phyloP scores from a whole-genome alignment of 2,113 vertebrate species.

The Urocynchramus pylzowi region DNA sequence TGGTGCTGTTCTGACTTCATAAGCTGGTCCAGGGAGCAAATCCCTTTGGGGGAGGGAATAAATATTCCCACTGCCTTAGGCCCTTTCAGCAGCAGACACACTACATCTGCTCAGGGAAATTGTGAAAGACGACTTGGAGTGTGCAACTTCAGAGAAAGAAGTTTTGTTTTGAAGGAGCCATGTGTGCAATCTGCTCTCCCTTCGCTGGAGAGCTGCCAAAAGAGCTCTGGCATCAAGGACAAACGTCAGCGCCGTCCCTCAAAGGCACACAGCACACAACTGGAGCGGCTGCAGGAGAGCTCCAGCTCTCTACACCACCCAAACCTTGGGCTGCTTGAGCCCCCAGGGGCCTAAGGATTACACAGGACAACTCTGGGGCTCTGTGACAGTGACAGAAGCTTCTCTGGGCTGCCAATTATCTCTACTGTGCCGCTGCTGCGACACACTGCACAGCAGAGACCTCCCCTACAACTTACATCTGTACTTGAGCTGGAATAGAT shows the following conservation, averaged over 20 bases:
- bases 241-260: background rate
- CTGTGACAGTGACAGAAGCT: background rate
- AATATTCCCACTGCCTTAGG: background rate
- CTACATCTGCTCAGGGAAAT: background rate
- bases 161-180: conserved; percentile 11
- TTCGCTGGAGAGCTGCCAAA: background rate
- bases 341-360: background rate
- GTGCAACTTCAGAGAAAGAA: background rate
- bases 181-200: background rate
- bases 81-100: background rate
- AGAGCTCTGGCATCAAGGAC: background rate
- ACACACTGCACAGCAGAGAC: background rate
- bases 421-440: background rate
- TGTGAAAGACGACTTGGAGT: background rate
- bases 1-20: background rate
- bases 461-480: background rate
- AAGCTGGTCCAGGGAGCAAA: background rate
- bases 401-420: background rate
- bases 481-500: background rate
- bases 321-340: background rate
- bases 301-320: background rate
- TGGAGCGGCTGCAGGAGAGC: background rate
- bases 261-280: background rate
- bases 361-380: background rate
- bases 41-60: background rate